Percentiles rank a stretch among this genome's conserved stretches.
These are phyloP conservation scores for Drosophila anomalata DNA, from an alignment of 2,888 invertebrate species.

Conservation along the genomic window DNA sequence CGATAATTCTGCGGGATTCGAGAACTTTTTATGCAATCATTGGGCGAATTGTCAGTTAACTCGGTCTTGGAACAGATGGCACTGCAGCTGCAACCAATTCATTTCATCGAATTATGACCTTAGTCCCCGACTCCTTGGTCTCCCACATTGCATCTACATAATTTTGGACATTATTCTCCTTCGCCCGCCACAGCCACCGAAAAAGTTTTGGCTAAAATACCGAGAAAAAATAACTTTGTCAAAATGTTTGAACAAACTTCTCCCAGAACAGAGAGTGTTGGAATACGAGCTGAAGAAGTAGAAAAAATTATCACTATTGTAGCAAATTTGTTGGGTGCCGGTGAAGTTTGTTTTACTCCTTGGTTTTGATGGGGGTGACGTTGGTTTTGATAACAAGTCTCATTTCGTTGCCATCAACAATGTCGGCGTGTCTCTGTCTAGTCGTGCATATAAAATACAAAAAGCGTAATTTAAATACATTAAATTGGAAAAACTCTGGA, in stretches of 20 bases:
- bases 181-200: constrained; percentile 16
- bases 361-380: constrained; percentile 24
- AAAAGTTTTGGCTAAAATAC: constrained; percentile 31
- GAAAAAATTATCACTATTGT: constrained; percentile 75
- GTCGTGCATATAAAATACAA: constrained; percentile 24
- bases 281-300: constrained; percentile 40
- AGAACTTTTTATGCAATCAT: constrained; percentile 63
- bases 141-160: constrained; percentile 36
- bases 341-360: constrained; percentile 38
- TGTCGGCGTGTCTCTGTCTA: constrained; percentile 13
- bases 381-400: constrained; percentile 34
- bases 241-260: constrained; percentile 65
- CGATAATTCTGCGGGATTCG: constrained; percentile 33
- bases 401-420: constrained; percentile 12
- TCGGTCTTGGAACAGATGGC: constrained; percentile 22
- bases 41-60: constrained; percentile 50
- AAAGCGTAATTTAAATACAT: constrained; percentile 46
- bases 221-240: constrained; percentile 60
- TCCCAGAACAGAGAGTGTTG: constrained; percentile 29
- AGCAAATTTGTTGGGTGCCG: constrained; percentile 63
- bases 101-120: constrained; percentile 36
- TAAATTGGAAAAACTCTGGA: constrained; percentile 3
- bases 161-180: constrained; percentile 60
- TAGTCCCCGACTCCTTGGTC: constrained; percentile 12
- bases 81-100: constrained; percentile 42